Evolutionary conservation across 2,113 vertebrate species (phyloP).

Genomic region (Hippocampus abdominalis): DNA sequence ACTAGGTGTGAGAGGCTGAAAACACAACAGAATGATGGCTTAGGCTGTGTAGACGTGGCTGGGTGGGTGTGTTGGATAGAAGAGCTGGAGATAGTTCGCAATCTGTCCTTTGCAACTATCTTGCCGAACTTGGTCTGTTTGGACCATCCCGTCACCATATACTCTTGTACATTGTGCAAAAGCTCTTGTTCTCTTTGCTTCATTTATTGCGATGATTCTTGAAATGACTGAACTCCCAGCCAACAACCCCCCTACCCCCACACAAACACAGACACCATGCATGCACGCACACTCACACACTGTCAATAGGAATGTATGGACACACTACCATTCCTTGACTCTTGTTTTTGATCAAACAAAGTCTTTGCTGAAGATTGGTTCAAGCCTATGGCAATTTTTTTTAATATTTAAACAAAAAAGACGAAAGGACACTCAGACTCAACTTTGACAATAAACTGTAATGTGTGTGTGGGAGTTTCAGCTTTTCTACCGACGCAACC

Average conservation of each 20-base stretch:
- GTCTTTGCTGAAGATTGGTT: not conserved
- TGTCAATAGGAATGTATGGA: not conserved
- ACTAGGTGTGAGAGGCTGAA: slow-evolving; percentile 59
- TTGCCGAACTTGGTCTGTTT: slow-evolving; percentile 58
- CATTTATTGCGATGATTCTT: not conserved
- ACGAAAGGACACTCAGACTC: not conserved
- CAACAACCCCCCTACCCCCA: no score
- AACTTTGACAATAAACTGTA: not conserved
- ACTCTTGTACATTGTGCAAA: slow-evolving; percentile 4
- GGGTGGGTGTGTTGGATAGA: slow-evolving; percentile 34
- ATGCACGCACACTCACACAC: not conserved
- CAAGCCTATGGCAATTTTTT: not conserved
- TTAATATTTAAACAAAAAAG: not conserved
- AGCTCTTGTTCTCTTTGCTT: not conserved
- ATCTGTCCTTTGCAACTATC: slow-evolving; percentile 56
- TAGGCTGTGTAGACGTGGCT: slow-evolving; percentile 32
- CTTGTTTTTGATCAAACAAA: not conserved
- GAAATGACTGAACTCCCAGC: not conserved
- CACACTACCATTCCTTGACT: not conserved
- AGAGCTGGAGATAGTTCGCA: slow-evolving; percentile 46
- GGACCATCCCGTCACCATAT: slow-evolving; percentile 39
- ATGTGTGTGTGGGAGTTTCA: no score
- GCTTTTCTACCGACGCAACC: no score
- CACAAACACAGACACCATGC: not conserved
- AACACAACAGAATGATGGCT: slow-evolving; percentile 62